Base-by-base conservation (phyloP, 2,888 invertebrate genomes). In the Beris morrisii region DNA sequence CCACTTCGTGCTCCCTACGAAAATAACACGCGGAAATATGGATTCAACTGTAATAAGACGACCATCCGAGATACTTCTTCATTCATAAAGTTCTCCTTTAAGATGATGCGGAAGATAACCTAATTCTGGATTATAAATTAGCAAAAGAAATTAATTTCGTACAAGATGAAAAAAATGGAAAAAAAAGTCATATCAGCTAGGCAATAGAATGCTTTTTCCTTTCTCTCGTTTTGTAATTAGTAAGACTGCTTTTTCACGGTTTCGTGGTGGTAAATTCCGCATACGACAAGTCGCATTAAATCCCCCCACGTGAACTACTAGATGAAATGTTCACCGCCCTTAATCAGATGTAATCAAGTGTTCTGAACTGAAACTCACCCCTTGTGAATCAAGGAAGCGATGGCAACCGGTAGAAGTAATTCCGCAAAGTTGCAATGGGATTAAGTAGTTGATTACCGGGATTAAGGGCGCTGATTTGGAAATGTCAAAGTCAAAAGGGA, bases 401-500 rank as follows among this genome's bases (percentile, higher is more conserved):
- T 53, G 53, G 15, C 53, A 13, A 12, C 53, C 6, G 28, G 3
- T 9, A 22, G 9, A 15, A 53, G 28, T 28, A 15, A 22, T 22
- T 22, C 54, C 32, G 43, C 68, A 68, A 67, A 70, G 71, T 70
- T 71, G 69, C 71, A 68, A 70, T 69, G 69, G 71, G 71, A 72
- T 72, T 72, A 72, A 69, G 71, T 63, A 72, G 70, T 72, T 71
- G 71, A 72, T 72, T 72, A 70, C 71, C 67, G 68, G 70, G 71
- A 72, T 72, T 72, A 72, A 59, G 70, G 71, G 71, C 71, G 71
- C 71, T 72, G 71, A 72, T 69, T 71, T 70, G 71, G 71, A 72
- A 71, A 70, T 71, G 55, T 38, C 55, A 55, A 12, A 55, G 32
- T 53, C 30, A 53, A 53, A 53, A 22, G 13, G 53, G 28, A 28